These are phyloP conservation scores for Lepidotrigona ventralis DNA, from an alignment of 1,140 invertebrate genomes.

Conservation along the genomic window DNA sequence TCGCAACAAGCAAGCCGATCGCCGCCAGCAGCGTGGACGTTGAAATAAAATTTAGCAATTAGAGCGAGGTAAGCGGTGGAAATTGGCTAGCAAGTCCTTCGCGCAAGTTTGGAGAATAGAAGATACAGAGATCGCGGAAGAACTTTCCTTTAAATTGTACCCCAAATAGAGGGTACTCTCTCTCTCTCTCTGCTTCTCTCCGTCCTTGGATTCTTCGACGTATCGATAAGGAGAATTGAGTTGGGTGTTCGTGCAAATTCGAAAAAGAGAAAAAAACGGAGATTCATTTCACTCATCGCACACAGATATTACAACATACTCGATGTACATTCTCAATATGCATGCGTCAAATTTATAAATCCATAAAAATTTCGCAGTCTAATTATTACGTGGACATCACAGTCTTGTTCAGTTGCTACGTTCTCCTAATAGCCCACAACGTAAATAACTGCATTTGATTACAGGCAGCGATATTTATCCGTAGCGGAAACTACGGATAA, in stretches of 20 bases:
- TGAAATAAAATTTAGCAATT: neutral
- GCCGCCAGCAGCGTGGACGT: neutral
- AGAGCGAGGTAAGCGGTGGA: neutral
- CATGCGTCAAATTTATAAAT: neutral
- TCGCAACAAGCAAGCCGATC: too few species aligned
- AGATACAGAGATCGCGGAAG: slow-evolving; percentile 8
- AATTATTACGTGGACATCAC: neutral
- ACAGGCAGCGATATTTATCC: neutral
- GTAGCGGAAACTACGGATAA: neutral
- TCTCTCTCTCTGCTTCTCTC: too few species aligned
- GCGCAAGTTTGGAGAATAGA: neutral
- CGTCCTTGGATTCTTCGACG: too few species aligned
- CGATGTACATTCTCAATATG: too few species aligned
- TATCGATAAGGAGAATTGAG: too few species aligned
- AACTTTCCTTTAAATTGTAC: neutral
- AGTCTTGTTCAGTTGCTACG: too few species aligned
- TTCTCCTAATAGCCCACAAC: too few species aligned
- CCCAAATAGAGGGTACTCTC: slow-evolving; percentile 13
- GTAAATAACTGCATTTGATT: neutral
- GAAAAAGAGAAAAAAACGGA: neutral
- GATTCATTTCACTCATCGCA: too few species aligned
- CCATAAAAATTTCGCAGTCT: neutral
- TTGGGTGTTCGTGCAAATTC: neutral
- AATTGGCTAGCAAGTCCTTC: neutral
- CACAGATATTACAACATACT: too few species aligned